These are phyloP conservation scores for Diglossa brunneiventris DNA, from an alignment of 2,113 vertebrate genomes.

Conservation along the genomic window DNA sequence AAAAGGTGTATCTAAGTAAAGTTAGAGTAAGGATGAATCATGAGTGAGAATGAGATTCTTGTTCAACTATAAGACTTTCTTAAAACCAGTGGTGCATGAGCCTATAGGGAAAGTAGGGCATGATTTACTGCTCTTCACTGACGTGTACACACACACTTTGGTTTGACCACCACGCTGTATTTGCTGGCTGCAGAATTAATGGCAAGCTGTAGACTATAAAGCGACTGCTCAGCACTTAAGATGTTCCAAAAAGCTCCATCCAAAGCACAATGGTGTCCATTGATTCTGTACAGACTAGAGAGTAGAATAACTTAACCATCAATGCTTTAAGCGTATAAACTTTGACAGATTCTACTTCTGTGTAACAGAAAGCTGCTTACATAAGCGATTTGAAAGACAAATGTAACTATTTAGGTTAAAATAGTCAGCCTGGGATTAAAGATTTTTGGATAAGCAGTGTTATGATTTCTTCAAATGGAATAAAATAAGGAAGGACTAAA, in stretches of 20 bases:
- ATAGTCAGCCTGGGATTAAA: background rate
- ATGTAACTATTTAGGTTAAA: background rate
- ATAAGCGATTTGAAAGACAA: background rate
- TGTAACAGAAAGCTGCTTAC: background rate
- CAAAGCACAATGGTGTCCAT: background rate
- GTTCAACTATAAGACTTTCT: background rate
- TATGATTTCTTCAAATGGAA: background rate
- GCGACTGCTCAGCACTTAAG: background rate
- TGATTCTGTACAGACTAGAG: background rate
- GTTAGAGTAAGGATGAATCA: background rate
- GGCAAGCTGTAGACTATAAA: background rate
- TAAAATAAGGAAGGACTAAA: background rate
- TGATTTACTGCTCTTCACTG: background rate
- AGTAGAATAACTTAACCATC: background rate
- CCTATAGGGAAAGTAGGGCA: background rate
- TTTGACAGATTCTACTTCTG: background rate
- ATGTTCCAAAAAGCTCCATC: background rate
- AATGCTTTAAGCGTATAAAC: background rate
- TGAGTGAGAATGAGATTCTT: background rate
- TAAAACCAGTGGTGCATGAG: background rate
- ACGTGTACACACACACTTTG: background rate
- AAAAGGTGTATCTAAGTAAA: background rate
- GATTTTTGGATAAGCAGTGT: background rate
- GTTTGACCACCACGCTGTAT: background rate
- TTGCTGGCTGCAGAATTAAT: background rate